Evolutionary conservation across 2,888 invertebrate genomes (phyloP).

Genomic region (Choreutis nemorana): DNA sequence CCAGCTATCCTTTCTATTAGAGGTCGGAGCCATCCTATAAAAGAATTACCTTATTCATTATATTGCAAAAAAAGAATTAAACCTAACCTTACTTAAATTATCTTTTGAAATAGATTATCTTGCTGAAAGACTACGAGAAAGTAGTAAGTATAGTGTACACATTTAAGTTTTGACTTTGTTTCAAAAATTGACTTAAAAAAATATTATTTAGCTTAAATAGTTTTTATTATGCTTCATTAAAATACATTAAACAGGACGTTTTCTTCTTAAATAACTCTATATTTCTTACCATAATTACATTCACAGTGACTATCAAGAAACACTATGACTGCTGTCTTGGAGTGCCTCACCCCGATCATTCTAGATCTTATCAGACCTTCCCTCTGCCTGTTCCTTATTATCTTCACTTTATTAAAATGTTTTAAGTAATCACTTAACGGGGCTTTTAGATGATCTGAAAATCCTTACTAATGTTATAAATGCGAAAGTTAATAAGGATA

Average conservation of each 20-base stretch:
- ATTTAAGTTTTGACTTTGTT: no score
- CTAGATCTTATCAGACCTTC: slow-evolving; percentile 95
- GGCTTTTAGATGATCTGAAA: slow-evolving; percentile 81
- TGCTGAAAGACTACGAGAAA: no score
- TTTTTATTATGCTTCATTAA: no score
- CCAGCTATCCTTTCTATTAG: slow-evolving; percentile 80
- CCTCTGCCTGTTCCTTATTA: slow-evolving; percentile 82
- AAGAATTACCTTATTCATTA: background rate
- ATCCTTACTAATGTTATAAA: no score
- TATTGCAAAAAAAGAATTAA: background rate
- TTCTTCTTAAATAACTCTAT: no score
- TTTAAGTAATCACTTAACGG: slow-evolving; percentile 87
- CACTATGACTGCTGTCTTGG: slow-evolving; percentile 82
- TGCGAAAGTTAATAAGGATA: no score
- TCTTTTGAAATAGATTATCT: no score
- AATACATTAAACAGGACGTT: no score
- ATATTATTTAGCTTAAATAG: no score
- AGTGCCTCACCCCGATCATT: slow-evolving; percentile 79
- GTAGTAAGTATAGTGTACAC: no score
- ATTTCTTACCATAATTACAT: slow-evolving; percentile 80
- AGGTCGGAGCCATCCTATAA: slow-evolving; percentile 88
- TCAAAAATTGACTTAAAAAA: no score
- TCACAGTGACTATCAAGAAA: slow-evolving; percentile 98
- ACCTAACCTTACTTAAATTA: no score
- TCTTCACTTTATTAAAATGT: slow-evolving; percentile 84